These are phyloP conservation scores for Epinephelus fuscoguttatus DNA, from an alignment of 2,113 vertebrate genomes.

Conservation along the genomic window DNA sequence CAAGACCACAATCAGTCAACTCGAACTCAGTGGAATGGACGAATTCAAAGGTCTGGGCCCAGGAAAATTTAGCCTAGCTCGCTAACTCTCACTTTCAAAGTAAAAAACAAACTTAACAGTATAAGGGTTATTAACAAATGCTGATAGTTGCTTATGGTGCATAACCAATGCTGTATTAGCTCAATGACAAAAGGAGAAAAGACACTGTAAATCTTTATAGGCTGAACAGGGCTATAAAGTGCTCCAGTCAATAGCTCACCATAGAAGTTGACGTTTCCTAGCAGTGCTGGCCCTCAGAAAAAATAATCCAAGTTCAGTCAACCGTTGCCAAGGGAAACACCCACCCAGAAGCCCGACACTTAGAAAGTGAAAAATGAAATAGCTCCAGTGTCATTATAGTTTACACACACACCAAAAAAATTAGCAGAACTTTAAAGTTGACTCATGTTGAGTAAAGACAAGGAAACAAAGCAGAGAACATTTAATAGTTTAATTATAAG, in stretches of 20 bases:
- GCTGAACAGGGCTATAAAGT: too few relatives aligned
- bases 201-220: too few relatives aligned
- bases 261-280: too few relatives aligned
- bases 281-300: not conserved
- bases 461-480: conserved; percentile 82
- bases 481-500: conserved; percentile 91
- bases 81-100: too few relatives aligned
- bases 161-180: too few relatives aligned
- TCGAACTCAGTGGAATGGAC: too few relatives aligned
- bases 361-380: not conserved
- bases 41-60: too few relatives aligned
- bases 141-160: not conserved
- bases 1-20: too few relatives aligned
- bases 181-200: too few relatives aligned
- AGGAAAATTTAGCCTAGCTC: too few relatives aligned
- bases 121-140: not conserved
- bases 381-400: not conserved
- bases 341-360: not conserved
- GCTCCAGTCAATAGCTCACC: too few relatives aligned
- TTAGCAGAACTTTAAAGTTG: not conserved
- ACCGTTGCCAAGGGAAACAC: not conserved
- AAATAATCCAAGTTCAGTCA: not conserved
- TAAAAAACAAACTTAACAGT: not conserved
- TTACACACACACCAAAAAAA: not conserved
- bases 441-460: conserved; percentile 72